Percentiles rank a stretch among this genome's conserved stretches.
phyloP scores from a whole-genome alignment of 2,888 invertebrate species.

The Cynaeus angustus region DNA sequence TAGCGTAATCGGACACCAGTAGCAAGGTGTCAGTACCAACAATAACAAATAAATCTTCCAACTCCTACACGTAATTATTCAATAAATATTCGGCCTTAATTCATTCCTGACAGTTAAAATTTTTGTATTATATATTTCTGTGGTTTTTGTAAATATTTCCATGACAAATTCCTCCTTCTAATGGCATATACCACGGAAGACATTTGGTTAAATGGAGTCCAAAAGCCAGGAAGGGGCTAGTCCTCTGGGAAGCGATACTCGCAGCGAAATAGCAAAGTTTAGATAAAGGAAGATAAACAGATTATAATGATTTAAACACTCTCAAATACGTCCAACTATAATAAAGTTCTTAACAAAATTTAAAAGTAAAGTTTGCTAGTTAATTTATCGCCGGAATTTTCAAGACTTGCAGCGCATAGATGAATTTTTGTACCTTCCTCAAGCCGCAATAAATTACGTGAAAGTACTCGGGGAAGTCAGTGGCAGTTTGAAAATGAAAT shows the following conservation, averaged over 20 bases:
- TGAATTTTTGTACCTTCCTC: conserved; percentile 37
- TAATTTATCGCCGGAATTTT: conserved; percentile 52
- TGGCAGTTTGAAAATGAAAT: conserved; percentile 60
- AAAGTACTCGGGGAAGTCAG: conserved; percentile 48
- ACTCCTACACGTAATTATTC: too few species aligned
- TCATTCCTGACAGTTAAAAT: too few species aligned
- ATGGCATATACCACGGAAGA: conserved; percentile 49
- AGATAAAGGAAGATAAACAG: conserved; percentile 69
- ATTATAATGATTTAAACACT: conserved; percentile 69
- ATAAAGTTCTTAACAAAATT: conserved; percentile 65
- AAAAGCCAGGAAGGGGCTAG: conserved; percentile 59
- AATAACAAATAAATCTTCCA: too few species aligned
- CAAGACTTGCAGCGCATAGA: conserved; percentile 39
- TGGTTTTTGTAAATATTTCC: too few species aligned
- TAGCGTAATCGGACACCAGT: too few species aligned
- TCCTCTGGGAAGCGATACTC: conserved; percentile 64
- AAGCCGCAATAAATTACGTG: conserved; percentile 49
- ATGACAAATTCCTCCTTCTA: conserved; percentile 8
- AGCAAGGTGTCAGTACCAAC: too few species aligned
- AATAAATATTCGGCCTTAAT: too few species aligned
- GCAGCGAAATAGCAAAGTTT: conserved; percentile 67
- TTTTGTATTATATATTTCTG: too few species aligned
- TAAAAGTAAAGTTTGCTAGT: conserved; percentile 59
- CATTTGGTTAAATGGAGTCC: conserved; percentile 58
- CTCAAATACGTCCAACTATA: conserved; percentile 67